Percentiles rank a stretch among this genome's conserved stretches.
These are phyloP conservation scores for Cichlasoma orientale DNA, from an alignment of 2,797 vertebrate genomes.

Conservation along the genomic window DNA sequence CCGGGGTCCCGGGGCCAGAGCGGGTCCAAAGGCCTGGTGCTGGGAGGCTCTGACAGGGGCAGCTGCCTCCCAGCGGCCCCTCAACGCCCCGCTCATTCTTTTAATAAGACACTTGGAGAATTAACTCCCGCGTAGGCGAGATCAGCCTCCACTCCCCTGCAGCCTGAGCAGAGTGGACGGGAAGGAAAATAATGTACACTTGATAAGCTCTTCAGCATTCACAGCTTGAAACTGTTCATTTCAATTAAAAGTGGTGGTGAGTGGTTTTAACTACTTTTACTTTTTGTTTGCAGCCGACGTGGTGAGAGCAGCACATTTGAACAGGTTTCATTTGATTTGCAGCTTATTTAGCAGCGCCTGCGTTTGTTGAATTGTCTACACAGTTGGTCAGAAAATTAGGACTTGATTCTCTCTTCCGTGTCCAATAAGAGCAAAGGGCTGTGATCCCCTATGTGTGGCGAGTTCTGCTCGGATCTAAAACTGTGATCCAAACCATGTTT, in stretches of 20 bases:
- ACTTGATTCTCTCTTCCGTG: background rate
- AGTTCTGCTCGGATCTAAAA: accelerated
- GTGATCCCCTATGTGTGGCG: background rate
- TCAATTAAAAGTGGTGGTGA: background rate
- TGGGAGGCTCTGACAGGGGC: conserved; percentile 61
- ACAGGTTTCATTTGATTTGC: background rate
- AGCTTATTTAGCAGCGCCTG: background rate
- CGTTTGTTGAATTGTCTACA: background rate
- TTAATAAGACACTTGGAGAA: conserved; percentile 67
- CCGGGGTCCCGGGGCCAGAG: conserved; percentile 29
- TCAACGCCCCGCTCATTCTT: conserved; percentile 56
- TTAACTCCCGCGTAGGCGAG: conserved; percentile 46
- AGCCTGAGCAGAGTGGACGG: background rate
- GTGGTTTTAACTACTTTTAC: background rate
- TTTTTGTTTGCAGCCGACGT: background rate
- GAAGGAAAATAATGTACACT: background rate
- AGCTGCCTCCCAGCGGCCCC: conserved; percentile 57
- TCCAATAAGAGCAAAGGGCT: background rate
- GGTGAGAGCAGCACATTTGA: background rate
- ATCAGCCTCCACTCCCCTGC: conserved; percentile 16
- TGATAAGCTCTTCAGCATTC: background rate
- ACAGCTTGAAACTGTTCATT: background rate
- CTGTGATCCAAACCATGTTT: background rate
- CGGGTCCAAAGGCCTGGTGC: conserved; percentile 45
- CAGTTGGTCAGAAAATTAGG: background rate